Evolutionary conservation across 2,113 vertebrate species (phyloP).

Genomic region (Pterocles orientalis): DNA sequence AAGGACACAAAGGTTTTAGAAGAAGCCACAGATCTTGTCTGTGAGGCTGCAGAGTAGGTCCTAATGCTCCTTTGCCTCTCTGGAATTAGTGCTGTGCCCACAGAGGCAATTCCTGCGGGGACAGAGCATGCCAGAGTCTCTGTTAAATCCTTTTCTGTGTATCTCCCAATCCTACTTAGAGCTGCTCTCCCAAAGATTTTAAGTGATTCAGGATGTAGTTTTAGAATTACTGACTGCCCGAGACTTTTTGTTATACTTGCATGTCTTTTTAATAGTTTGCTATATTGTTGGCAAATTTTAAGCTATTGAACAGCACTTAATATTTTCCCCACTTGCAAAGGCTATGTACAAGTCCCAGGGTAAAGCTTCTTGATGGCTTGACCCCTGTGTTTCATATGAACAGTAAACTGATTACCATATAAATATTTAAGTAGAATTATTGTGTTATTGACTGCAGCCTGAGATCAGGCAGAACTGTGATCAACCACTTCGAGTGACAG

Average conservation of each 20-base stretch:
- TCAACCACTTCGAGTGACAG: neutral
- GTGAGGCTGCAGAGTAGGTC: neutral
- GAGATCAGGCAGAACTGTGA: neutral
- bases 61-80: neutral
- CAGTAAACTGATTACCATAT: neutral
- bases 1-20: neutral
- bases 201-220: neutral
- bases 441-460: neutral
- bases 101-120: neutral
- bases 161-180: neutral
- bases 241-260: neutral
- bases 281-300: conserved; percentile 4
- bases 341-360: neutral
- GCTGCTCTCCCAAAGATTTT: neutral
- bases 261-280: neutral
- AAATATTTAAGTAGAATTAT: neutral
- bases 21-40: neutral
- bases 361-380: neutral
- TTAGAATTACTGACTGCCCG: neutral
- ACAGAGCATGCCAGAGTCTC: neutral
- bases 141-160: neutral
- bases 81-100: neutral
- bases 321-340: neutral
- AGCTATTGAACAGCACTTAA: conserved; percentile 6
- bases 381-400: neutral